Base-by-base conservation (phyloP, 1,140 invertebrate genomes). In the Brachionus rubens region DNA sequence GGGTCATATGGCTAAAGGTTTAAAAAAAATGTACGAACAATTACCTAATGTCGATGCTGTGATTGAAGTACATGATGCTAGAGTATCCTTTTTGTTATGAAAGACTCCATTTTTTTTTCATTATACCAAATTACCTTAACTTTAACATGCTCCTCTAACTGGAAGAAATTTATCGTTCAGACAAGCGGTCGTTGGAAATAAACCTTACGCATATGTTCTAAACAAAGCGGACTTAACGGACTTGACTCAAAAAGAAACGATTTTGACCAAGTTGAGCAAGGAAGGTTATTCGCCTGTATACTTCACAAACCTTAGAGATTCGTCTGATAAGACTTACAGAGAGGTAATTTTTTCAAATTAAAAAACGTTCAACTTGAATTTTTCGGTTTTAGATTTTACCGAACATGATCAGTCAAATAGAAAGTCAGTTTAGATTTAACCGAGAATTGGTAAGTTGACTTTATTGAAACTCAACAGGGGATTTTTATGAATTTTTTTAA, bases 41-140 rank as follows among this genome's bases (percentile, higher is more conserved):
- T 67, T 76, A 28, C 40, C 52, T 30, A 48, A 28, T 62, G 56
- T 76, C 2, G 75, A 76, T 67, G 75, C 48, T 36, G 48, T 76
- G 12, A 65, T 76, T 52, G 75, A 76, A 76, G 54, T 76, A 2
- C 75, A 76, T 67, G 75, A 76, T 67, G 56, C 54, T 2, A 40
- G 75, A 36, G 46, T 75, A 50, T 33, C 28, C n/a, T 6, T 16
- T 46, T 70, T 47, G 19, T 3, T 33, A 65, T 21, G 43, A 7
- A 5, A 26, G 46, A n/a, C 9, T 16, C 43, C 10, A 21, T 48
- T 24, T 19, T 21, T 14, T 47, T 50, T 9, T 36, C 33, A 36
- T 5, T n/a, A n/a, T n/a, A n/a, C n/a, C n/a, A n/a, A n/a, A n/a
- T n/a, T n/a, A n/a, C n/a, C n/a, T n/a, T n/a, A n/a, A n/a, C n/a